Evolutionary conservation across 92 coral and sea anemone species (phyloP), one percentile per base, ranked within the genome.

Genomic region (Galaxea fascicularis): DNA sequence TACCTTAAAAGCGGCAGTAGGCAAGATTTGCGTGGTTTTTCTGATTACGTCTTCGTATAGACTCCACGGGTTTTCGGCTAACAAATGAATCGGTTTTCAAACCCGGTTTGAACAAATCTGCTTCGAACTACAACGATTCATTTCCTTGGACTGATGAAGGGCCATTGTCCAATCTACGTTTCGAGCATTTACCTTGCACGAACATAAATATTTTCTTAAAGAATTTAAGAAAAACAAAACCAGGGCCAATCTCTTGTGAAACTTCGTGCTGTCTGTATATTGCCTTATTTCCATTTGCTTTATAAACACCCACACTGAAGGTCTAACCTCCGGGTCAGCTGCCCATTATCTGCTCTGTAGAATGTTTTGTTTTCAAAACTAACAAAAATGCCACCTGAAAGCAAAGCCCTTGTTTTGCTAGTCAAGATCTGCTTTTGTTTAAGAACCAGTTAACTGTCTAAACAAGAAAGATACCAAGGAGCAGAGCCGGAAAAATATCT

Each of bases 241-340:
- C 9, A 4, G 75, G 76, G 84, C 84, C 84, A 41, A 79, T 79
- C 84, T 79, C 72, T 78, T 79, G 29, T 51, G 74, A 66, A 66
- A 44, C 21, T 66, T 79, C 56, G 20, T 27, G 63, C 47, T 24
- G 64, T 67, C 75, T 73, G 44, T 35, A 66, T 79, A 66, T 79
- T 62, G 60, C 21, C 31, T n/a, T 29, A 66, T 79, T 79, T 79
- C 75, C 84, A 79, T 79, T 68, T 79, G 65, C 44, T 64, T 10
- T 20, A 17, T 49, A 59, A 65, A 66, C 27, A 66, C 30, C 10
- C 52, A 65, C 75, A 35, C 84, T 75, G 75, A 79, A 0, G 11
- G 10, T 29, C 21, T 45, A 30, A 66, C 65, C 75, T 11, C 54
- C 5, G 27, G 84, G 83, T 65, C 83, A 65, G 9, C 24, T 49